Evolutionary conservation across 2,113 vertebrate species (phyloP).

Genomic region (Chascanopsetta lugubris): DNA sequence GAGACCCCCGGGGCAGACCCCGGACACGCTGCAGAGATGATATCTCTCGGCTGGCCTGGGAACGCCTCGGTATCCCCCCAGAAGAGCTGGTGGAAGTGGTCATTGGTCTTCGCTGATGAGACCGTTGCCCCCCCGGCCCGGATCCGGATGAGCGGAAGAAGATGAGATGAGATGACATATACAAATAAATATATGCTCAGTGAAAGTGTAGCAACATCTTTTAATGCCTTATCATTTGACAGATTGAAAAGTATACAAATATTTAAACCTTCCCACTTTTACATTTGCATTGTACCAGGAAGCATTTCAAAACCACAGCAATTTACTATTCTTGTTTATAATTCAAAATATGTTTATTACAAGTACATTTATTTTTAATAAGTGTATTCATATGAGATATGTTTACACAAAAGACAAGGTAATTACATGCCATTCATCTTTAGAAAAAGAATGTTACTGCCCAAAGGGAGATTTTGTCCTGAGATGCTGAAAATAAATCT

Average conservation of each 20-base stretch:
- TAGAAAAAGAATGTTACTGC: constrained; percentile 17
- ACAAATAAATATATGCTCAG: constrained; percentile 7
- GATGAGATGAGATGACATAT: no score
- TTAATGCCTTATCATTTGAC: constrained; percentile 43
- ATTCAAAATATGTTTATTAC: constrained; percentile 28
- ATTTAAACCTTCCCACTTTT: constrained; percentile 4
- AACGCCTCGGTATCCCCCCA: no score
- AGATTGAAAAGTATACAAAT: constrained; percentile 9
- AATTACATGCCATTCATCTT: constrained; percentile 9
- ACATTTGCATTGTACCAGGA: constrained; percentile 66
- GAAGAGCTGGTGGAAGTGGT: no score
- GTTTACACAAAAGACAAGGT: neutral
- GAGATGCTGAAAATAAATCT: constrained; percentile 23
- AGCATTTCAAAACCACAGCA: constrained; percentile 41
- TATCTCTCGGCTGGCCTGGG: no score
- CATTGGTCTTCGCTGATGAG: no score
- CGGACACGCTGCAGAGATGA: no score
- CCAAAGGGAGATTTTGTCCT: constrained; percentile 43
- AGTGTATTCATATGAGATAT: constrained; percentile 12
- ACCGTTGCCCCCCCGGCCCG: no score
- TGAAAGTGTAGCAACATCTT: constrained; percentile 12
- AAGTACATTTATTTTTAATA: no score
- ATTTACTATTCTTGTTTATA: constrained; percentile 15
- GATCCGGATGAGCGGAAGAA: no score
- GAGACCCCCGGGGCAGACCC: no score